phyloP scores from a whole-genome alignment of 2,113 vertebrate species.

The Thunnus thynnus region DNA sequence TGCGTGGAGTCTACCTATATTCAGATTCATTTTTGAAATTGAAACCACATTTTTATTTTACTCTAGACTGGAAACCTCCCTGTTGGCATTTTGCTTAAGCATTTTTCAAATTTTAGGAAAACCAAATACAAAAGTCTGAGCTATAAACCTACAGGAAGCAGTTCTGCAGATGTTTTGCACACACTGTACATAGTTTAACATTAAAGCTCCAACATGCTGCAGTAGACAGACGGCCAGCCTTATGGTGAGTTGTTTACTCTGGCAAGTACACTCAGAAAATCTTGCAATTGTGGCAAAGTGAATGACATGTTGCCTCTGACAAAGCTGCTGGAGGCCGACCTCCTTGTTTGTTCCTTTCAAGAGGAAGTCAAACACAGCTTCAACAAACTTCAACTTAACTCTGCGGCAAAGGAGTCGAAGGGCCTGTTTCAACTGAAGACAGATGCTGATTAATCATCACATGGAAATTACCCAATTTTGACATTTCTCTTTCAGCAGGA shows the following conservation, averaged over 20 bases:
- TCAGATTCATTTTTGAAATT: not conserved
- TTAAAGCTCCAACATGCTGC: slow-evolving; percentile 16
- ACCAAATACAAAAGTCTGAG: not conserved
- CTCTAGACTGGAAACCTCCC: not conserved
- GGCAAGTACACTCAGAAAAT: slow-evolving; percentile 69
- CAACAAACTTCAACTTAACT: slow-evolving; percentile 52
- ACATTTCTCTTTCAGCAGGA: slow-evolving; percentile 21
- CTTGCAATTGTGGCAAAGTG: slow-evolving; percentile 64
- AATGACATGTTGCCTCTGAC: slow-evolving; percentile 56
- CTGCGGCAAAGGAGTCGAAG: slow-evolving; percentile 29
- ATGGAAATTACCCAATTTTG: slow-evolving; percentile 32
- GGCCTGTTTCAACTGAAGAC: slow-evolving; percentile 13
- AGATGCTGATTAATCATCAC: slow-evolving; percentile 50
- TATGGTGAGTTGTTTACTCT: slow-evolving; percentile 62
- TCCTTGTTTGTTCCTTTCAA: slow-evolving; percentile 56
- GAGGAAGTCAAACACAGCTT: slow-evolving; percentile 74
- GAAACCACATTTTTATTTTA: not conserved
- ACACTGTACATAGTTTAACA: slow-evolving; percentile 5
- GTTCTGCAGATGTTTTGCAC: slow-evolving; percentile 7
- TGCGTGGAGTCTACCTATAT: not conserved
- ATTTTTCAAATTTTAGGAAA: not conserved
- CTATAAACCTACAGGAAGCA: not conserved
- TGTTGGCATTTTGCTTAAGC: not conserved
- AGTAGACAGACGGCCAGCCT: slow-evolving; percentile 29
- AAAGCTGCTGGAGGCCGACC: slow-evolving; percentile 35